phyloP scores from a whole-genome alignment of 1,140 invertebrate genomes.

The Drosophila teissieri region DNA sequence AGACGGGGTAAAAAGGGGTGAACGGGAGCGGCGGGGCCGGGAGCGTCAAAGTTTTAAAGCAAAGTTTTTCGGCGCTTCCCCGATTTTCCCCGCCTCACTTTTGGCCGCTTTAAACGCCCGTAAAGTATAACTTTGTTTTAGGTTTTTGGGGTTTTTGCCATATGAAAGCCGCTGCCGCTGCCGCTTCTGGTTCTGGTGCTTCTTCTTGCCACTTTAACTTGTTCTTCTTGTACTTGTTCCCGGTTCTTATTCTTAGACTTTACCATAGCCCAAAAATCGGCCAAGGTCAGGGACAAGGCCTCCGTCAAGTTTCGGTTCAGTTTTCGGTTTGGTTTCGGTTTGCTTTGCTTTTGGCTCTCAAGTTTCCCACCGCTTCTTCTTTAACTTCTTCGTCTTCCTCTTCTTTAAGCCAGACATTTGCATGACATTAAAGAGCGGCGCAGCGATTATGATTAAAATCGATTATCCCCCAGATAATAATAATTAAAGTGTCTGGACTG shows the following conservation, averaged over 20 bases:
- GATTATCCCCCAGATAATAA: slow-evolving; percentile 32
- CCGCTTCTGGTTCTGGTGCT: slow-evolving; percentile 22
- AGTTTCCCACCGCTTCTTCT: slow-evolving; percentile 17
- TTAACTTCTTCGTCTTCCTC: background rate
- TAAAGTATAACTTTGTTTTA: slow-evolving; percentile 83
- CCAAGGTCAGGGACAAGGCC: slow-evolving; percentile 80
- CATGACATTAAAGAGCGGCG: slow-evolving; percentile 39
- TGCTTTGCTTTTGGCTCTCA: slow-evolving; percentile 17
- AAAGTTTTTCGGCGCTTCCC: slow-evolving; percentile 74
- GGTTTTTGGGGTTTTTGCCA: slow-evolving; percentile 75
- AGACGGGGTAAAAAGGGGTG: slow-evolving; percentile 59
- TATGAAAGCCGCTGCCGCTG: slow-evolving; percentile 28
- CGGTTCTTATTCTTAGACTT: slow-evolving; percentile 60
- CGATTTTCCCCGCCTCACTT: slow-evolving; percentile 10
- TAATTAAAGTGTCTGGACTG: slow-evolving; percentile 38
- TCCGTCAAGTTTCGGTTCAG: slow-evolving; percentile 7
- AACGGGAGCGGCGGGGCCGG: slow-evolving; percentile 2
- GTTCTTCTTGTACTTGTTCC: slow-evolving; percentile 54
- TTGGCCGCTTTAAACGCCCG: slow-evolving; percentile 66
- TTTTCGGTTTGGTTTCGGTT: slow-evolving; percentile 22
- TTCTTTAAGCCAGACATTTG: slow-evolving; percentile 34
- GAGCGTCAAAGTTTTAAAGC: slow-evolving; percentile 77
- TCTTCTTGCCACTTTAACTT: slow-evolving; percentile 53
- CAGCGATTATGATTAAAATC: slow-evolving; percentile 26
- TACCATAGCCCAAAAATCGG: slow-evolving; percentile 76